Evolutionary conservation across 1,140 invertebrate species (phyloP), one percentile per base, ranked within the genome.

Genomic region (Monochamus saltuarius): DNA sequence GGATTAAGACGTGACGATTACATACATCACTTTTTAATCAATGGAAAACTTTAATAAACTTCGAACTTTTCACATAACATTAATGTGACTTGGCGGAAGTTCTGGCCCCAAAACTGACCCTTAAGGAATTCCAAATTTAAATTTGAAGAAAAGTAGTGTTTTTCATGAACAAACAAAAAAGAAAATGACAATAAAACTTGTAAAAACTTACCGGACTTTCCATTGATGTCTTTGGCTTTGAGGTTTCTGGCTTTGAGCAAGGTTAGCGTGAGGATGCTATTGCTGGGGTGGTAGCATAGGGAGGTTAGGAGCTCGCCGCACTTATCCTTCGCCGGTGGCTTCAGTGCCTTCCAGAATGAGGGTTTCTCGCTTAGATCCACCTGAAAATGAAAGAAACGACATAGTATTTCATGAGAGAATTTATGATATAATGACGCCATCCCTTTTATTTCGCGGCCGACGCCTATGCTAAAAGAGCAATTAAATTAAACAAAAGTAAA

Each of bases 221-320:
- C 94, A 67, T 95, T 95, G 71, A 95, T 95, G 74, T 95, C 92
- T 78, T 95, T 95, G 14, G 92, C 92, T 78, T 95, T 95, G 16
- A 97, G 81, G 77, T 95, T 95, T 67, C 92, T 85, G 16, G 92
- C 93, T 78, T 97, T 95, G 57, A 95, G 83, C 47, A 96, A 83
- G 7, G 91, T 91, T 34, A 95, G 80, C 4, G 92, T 94, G 29
- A 95, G 81, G 59, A 92, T 86, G 40, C 91, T 92, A 79, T 93
- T 94, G 75, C 91, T 94, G 9, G 91, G 93, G 69, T 95, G 91
- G 78, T 96, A 96, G 76, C 91, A 94, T 7, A 97, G 82, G 8
- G 92, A 95, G 13, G 92, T 90, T 40, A 97, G 82, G 22, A 96
- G 82, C 77, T 97, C 93, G 0, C 92, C 94, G 67, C 92, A 94